These are phyloP conservation scores for Dipodomys ordii DNA, from an alignment of 2,113 vertebrate genomes.

Conservation along the genomic window DNA sequence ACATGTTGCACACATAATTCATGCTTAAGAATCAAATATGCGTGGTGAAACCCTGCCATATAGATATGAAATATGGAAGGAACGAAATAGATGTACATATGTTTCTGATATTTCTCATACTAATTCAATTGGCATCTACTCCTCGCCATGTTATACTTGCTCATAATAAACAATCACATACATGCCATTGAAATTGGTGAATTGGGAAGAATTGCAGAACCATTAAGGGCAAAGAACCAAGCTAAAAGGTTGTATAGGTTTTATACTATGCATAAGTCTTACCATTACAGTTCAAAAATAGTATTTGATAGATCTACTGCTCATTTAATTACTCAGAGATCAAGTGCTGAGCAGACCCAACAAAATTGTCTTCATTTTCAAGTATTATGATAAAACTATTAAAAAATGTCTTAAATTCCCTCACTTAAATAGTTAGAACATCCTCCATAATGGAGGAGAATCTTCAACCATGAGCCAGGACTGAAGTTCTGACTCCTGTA, in stretches of 20 bases:
- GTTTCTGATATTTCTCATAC: background rate
- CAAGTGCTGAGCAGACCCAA: background rate
- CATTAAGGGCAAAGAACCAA: background rate
- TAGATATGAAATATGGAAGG: background rate
- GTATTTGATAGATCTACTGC: background rate
- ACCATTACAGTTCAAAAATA: background rate
- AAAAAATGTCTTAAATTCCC: background rate
- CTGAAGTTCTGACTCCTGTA: background rate
- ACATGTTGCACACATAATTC: background rate
- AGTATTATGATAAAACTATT: background rate
- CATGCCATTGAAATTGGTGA: background rate
- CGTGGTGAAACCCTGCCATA: background rate
- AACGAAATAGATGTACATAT: background rate
- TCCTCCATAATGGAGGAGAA: background rate
- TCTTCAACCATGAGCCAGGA: background rate
- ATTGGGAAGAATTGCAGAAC: background rate
- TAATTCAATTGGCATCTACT: background rate
- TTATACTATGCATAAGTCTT: too few relatives aligned
- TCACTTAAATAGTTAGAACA: conserved; percentile 4
- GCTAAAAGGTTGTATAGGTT: background rate
- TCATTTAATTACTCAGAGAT: background rate
- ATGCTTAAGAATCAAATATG: background rate
- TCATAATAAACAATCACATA: background rate
- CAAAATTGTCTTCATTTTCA: background rate
- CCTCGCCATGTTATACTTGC: background rate